Conservation (phyloP, 2,797 vertebrate species). For the Rhinatrema bivittatum region DNA sequence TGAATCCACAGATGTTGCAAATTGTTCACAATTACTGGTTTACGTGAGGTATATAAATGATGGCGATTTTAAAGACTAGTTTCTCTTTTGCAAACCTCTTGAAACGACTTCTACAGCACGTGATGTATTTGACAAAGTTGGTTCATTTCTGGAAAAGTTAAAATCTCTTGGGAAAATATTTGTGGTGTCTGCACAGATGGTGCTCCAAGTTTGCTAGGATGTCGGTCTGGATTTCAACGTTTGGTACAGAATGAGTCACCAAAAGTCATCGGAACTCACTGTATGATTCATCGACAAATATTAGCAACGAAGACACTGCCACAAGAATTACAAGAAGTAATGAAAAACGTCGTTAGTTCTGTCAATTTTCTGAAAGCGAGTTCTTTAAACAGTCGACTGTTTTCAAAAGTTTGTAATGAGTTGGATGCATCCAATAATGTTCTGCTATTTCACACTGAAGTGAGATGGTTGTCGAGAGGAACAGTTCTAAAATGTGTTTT, state of each 20-base stretch:
- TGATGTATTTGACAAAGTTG: background rate
- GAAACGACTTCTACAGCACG: background rate
- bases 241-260: no score
- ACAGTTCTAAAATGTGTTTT: slow-evolving; percentile 2
- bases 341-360: background rate
- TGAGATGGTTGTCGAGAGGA: background rate
- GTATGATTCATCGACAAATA: background rate
- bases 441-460: slow-evolving; percentile 1
- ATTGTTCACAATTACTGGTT: slow-evolving; percentile 3
- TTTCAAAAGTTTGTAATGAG: background rate
- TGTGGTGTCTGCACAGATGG: background rate
- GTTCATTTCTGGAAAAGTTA: background rate
- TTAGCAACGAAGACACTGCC: background rate
- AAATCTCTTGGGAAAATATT: slow-evolving; percentile 2
- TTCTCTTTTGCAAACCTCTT: slow-evolving; percentile 4
- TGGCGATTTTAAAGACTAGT: slow-evolving; percentile 9
- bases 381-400: background rate
- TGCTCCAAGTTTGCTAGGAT: background rate
- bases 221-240: background rate
- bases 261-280: background rate
- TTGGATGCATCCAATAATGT: background rate
- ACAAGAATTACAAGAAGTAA: background rate
- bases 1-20: slow-evolving; percentile 8
- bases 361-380: background rate
- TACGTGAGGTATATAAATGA: background rate